These are phyloP conservation scores for Phrixothrix hirtus DNA, from an alignment of 2,888 invertebrate genomes.

Conservation along the genomic window DNA sequence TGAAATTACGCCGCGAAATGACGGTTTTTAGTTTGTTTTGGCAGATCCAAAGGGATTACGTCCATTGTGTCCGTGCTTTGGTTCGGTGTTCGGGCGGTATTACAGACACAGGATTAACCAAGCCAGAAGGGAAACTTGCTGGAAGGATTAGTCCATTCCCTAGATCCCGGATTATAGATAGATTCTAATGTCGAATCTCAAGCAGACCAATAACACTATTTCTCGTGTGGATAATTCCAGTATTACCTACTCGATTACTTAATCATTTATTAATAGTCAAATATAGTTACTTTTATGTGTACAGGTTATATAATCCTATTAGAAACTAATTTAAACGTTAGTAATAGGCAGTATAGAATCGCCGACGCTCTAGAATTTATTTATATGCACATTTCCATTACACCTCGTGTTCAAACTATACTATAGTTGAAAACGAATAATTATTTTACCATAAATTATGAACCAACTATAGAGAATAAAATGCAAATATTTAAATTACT, in stretches of 20 bases:
- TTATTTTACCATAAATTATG: too few species aligned
- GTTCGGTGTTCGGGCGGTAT: conserved; percentile 42
- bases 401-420: too few species aligned
- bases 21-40: conserved; percentile 53
- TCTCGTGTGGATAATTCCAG: conserved; percentile 12
- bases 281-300: too few species aligned
- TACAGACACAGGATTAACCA: conserved; percentile 51
- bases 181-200: conserved; percentile 49
- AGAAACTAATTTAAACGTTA: too few species aligned
- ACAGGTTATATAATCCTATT: too few species aligned
- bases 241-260: background rate
- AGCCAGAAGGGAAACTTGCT: conserved; percentile 52
- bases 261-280: background rate
- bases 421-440: too few species aligned
- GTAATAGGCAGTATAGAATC: too few species aligned
- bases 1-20: conserved; percentile 51
- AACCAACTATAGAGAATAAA: too few species aligned
- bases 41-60: conserved; percentile 50
- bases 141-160: conserved; percentile 52
- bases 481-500: too few species aligned
- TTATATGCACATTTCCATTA: too few species aligned
- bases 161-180: conserved; percentile 51
- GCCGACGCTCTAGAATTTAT: too few species aligned
- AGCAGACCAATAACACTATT: conserved; percentile 33
- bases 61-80: conserved; percentile 51